Percentiles rank a stretch among this genome's conserved stretches.
phyloP scores from a whole-genome alignment of 1,140 invertebrate genomes.

The Drosophila subobscura region DNA sequence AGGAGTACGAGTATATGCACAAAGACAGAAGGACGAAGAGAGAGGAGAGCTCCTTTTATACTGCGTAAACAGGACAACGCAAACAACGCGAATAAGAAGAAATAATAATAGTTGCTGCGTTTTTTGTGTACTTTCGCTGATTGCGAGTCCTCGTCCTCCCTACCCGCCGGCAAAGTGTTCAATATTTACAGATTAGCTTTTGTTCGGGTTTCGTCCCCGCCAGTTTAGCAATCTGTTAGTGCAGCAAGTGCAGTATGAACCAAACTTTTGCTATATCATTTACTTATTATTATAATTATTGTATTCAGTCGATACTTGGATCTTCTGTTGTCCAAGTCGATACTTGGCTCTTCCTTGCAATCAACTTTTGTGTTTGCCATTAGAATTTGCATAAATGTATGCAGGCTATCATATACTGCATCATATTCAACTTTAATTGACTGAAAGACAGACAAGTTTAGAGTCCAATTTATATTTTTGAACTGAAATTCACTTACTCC shows the following conservation, averaged over 20 bases:
- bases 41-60: conserved; percentile 39
- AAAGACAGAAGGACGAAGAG: neutral
- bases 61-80: conserved; percentile 30
- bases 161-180: conserved; percentile 51
- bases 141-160: conserved; percentile 35
- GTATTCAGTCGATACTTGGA: neutral
- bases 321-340: no score
- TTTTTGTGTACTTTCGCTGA: conserved; percentile 58
- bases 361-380: no score
- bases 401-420: no score
- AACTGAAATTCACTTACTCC: no score
- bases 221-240: neutral
- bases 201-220: conserved; percentile 43
- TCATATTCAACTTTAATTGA: no score
- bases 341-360: neutral
- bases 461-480: no score
- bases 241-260: conserved; percentile 6
- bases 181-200: conserved; percentile 59
- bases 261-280: conserved; percentile 36
- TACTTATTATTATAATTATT: conserved; percentile 12
- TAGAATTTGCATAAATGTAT: no score
- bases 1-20: no score
- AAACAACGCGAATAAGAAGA: conserved; percentile 36
- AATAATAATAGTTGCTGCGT: conserved; percentile 58
- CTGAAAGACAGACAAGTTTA: no score